These are phyloP conservation scores for Centropus bengalensis DNA, from an alignment of 2,113 vertebrate genomes.

Conservation along the genomic window DNA sequence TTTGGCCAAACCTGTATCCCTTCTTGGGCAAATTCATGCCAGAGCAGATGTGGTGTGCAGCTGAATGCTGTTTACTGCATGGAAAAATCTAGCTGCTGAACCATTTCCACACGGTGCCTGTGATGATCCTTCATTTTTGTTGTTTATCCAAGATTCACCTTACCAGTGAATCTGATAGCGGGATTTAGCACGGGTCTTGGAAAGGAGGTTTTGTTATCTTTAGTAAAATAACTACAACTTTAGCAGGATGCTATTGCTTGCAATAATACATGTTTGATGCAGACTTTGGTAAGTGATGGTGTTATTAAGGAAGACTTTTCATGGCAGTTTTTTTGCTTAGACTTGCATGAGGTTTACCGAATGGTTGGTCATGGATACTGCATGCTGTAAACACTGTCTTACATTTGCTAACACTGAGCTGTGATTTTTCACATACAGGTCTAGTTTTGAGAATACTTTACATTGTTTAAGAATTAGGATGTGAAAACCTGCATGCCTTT, in stretches of 20 bases:
- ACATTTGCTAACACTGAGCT: constrained; percentile 15
- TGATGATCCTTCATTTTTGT: constrained; percentile 11
- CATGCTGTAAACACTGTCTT: neutral
- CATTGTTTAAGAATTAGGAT: neutral
- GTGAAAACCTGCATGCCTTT: neutral
- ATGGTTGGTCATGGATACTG: neutral
- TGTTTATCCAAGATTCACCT: neutral
- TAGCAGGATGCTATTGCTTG: constrained; percentile 32
- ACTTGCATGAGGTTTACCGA: neutral
- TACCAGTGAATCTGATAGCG: neutral
- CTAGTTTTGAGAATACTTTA: neutral
- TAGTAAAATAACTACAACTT: constrained; percentile 30
- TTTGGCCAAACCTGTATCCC: neutral
- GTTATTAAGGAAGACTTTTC: constrained; percentile 36
- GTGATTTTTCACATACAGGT: neutral
- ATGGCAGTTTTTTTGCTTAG: constrained; percentile 31
- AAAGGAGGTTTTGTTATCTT: constrained; percentile 24
- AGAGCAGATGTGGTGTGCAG: constrained; percentile 34
- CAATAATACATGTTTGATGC: neutral
- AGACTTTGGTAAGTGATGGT: neutral
- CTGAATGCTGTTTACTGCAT: constrained; percentile 36
- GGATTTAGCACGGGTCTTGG: neutral
- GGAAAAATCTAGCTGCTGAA: neutral
- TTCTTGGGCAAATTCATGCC: neutral
- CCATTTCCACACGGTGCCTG: neutral